Percentiles rank a stretch among this genome's conserved stretches.
These are phyloP conservation scores for Chionoecetes opilio DNA, from an alignment of 1,140 invertebrate genomes.

Conservation along the genomic window DNA sequence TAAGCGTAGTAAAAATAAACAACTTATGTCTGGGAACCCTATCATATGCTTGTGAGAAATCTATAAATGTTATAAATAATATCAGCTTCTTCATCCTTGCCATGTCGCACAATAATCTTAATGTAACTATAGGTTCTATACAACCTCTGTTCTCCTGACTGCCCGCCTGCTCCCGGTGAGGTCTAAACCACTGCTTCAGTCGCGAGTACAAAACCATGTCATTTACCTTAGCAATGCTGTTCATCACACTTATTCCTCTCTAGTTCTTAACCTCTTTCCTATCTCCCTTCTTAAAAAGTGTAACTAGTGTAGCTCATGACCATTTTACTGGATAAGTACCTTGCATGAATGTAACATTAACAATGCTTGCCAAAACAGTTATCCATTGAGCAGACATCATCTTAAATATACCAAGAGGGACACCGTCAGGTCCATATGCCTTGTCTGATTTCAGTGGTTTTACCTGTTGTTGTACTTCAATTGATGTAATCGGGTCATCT, in stretches of 20 bases:
- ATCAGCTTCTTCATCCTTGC: slow-evolving; percentile 21
- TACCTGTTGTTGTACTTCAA: too few species aligned
- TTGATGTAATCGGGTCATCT: too few species aligned
- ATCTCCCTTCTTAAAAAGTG: background rate
- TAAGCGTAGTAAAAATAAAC: too few species aligned
- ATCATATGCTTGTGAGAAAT: too few species aligned
- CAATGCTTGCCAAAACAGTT: too few species aligned
- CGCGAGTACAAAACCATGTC: background rate
- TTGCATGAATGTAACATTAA: too few species aligned
- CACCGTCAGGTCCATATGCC: too few species aligned
- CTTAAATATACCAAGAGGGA: too few species aligned
- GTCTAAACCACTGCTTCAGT: background rate
- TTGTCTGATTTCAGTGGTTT: too few species aligned
- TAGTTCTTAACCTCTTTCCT: background rate
- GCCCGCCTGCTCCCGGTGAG: background rate
- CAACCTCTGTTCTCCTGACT: background rate
- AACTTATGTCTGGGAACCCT: too few species aligned
- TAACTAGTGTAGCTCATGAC: background rate
- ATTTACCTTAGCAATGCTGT: background rate
- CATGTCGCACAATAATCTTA: background rate
- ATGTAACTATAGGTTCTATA: background rate
- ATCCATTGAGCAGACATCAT: too few species aligned
- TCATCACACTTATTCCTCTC: background rate
- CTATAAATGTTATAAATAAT: too few species aligned
- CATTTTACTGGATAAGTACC: background rate